Evolutionary conservation across 2,113 vertebrate species (phyloP).

Genomic region (Hydrolagus affinis): DNA sequence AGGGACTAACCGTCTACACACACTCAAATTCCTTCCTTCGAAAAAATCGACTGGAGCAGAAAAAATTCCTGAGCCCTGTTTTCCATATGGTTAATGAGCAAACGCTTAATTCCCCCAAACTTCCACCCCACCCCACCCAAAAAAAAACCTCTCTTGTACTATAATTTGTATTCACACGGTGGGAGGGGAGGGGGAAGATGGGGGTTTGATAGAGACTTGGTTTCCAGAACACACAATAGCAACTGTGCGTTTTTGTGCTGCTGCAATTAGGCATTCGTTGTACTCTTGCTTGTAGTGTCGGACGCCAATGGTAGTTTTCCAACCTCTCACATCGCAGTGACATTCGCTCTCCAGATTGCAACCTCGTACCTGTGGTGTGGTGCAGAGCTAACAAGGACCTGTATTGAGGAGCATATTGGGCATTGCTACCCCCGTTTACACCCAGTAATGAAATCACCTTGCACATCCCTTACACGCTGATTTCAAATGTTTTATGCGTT

Average conservation of each 20-base stretch:
- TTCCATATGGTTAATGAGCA: constrained; percentile 86
- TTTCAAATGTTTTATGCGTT: background rate
- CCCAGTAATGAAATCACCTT: background rate
- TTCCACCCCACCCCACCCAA: constrained; percentile 59
- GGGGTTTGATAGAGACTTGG: constrained; percentile 46
- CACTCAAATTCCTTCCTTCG: constrained; percentile 80
- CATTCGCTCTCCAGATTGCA: background rate
- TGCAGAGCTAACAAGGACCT: background rate
- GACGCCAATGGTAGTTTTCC: background rate
- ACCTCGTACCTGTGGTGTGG: background rate
- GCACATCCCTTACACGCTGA: background rate
- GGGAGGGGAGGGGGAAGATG: no score
- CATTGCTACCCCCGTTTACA: background rate
- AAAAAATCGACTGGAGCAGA: constrained; percentile 72
- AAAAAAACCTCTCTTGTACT: constrained; percentile 52
- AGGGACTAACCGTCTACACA: constrained; percentile 77
- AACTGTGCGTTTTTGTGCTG: no score
- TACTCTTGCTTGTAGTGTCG: background rate
- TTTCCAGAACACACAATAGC: constrained; percentile 57
- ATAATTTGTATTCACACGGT: constrained; percentile 68
- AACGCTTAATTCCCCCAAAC: constrained; percentile 73
- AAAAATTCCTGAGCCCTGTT: constrained; percentile 65
- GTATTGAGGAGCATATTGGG: background rate
- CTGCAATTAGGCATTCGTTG: no score
- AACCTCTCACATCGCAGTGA: background rate